phyloP scores from a whole-genome alignment of 92 coral and sea anemone species.

The Parazoanthus swiftii region DNA sequence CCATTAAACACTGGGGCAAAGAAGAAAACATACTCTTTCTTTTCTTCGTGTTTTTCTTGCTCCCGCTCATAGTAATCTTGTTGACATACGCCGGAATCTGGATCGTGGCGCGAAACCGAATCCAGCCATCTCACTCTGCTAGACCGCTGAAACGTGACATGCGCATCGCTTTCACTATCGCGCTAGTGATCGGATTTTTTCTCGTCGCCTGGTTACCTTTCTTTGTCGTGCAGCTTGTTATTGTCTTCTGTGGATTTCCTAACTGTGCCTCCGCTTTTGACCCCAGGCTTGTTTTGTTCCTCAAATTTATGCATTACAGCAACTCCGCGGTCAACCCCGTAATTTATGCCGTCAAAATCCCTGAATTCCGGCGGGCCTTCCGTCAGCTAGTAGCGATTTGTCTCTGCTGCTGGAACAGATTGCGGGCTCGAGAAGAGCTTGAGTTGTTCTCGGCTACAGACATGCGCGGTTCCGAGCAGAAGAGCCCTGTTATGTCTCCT shows the following conservation, averaged over 20 bases:
- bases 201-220: slow-evolving; percentile 88
- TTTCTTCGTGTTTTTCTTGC: slow-evolving; percentile 66
- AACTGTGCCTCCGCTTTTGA: slow-evolving; percentile 42
- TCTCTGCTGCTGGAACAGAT: slow-evolving; percentile 54
- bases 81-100: slow-evolving; percentile 80
- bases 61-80: slow-evolving; percentile 75
- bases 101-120: slow-evolving; percentile 66
- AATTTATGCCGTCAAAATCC: slow-evolving; percentile 88
- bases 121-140: slow-evolving; percentile 60
- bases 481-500: slow-evolving; percentile 20
- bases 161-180: slow-evolving; percentile 92
- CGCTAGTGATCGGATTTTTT: slow-evolving; percentile 77
- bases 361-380: slow-evolving; percentile 88
- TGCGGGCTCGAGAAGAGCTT: slow-evolving; percentile 47
- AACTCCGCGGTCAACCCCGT: slow-evolving; percentile 87
- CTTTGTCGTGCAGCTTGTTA: slow-evolving; percentile 66
- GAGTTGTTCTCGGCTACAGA: slow-evolving; percentile 81
- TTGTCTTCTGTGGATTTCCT: slow-evolving; percentile 53
- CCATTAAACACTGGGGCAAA: slow-evolving; percentile 44
- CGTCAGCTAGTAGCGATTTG: slow-evolving; percentile 75
- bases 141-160: slow-evolving; percentile 83
- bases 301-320: slow-evolving; percentile 84
- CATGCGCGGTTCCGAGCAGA: slow-evolving; percentile 44
- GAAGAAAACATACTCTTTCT: slow-evolving; percentile 64
- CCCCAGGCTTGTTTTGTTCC: slow-evolving; percentile 52